Percentiles rank a stretch among this genome's conserved stretches.
Conservation (phyloP, 2,113 vertebrate genomes). For the Chiloscyllium plagiosum region DNA sequence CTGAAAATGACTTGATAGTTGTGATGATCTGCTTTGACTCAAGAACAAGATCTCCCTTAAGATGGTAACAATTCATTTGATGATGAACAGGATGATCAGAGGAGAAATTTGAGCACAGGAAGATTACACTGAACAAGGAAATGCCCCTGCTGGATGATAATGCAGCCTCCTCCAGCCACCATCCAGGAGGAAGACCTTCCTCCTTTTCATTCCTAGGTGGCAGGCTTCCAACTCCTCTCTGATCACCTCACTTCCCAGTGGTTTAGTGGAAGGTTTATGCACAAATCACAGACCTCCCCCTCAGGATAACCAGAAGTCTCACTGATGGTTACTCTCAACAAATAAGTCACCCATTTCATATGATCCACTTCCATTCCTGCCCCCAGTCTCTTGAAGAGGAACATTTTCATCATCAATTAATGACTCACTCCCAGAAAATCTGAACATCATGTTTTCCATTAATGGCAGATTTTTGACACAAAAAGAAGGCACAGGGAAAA, state of each 20-base stretch:
- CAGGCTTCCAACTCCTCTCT: not conserved
- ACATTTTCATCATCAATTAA: not conserved
- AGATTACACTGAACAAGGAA: not conserved
- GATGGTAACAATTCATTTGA: not conserved
- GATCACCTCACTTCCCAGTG: not conserved
- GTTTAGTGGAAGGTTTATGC: not conserved
- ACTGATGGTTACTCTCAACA: not conserved
- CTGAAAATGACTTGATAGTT: not conserved
- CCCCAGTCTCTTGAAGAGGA: not conserved
- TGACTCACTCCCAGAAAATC: not conserved
- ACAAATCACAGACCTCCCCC: not conserved
- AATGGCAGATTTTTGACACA: not conserved
- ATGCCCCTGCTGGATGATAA: not conserved
- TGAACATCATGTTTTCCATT: not conserved
- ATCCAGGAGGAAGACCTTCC: not conserved
- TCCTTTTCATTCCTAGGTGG: not conserved
- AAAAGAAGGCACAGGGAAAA: not conserved
- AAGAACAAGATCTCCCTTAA: not conserved
- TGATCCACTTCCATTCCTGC: not conserved
- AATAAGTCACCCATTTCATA: not conserved
- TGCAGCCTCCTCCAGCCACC: not conserved
- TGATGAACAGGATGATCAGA: not conserved
- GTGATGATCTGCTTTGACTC: not conserved
- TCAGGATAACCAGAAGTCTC: not conserved
- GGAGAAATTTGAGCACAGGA: not conserved